Conservation (phyloP, 2,113 vertebrate genomes). For the Hippocampus comes region DNA sequence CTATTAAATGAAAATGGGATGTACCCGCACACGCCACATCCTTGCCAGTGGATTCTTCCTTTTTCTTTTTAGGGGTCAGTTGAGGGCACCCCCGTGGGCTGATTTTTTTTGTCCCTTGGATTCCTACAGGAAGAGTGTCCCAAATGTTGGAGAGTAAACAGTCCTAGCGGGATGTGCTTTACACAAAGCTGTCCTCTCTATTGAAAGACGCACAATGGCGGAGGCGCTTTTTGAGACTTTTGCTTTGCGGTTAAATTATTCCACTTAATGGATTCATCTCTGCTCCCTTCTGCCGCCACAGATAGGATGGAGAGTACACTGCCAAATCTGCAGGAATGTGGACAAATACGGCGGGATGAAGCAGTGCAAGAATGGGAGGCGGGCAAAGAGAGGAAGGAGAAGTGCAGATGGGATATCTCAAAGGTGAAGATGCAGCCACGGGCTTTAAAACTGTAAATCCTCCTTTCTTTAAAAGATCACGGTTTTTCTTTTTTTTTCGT, state of each 20-base stretch:
- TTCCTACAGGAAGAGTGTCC: conserved; percentile 27
- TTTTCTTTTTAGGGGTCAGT: conserved; percentile 8
- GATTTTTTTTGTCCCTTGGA: conserved; percentile 11
- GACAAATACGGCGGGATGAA: conserved; percentile 51
- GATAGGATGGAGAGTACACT: conserved; percentile 40
- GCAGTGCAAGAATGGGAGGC: conserved; percentile 36
- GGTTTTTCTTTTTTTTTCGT: conserved; percentile 10
- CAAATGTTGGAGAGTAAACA: conserved; percentile 43
- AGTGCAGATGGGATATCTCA: conserved; percentile 47
- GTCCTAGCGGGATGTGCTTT: conserved; percentile 34
- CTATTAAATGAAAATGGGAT: not conserved
- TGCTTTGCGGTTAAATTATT: conserved; percentile 60
- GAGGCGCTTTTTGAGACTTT: conserved; percentile 39
- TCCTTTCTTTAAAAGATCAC: conserved; percentile 38
- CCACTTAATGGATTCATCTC: conserved; percentile 65
- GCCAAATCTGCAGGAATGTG: conserved; percentile 50
- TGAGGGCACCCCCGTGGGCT: conserved; percentile 19
- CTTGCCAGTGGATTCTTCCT: conserved; percentile 2
- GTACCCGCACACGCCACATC: not conserved
- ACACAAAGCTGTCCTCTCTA: conserved; percentile 55
- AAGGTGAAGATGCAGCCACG: conserved; percentile 49
- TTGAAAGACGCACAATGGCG: conserved; percentile 52
- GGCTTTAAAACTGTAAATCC: conserved; percentile 60
- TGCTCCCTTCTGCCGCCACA: conserved; percentile 34
- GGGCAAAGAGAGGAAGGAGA: conserved; percentile 29